A percentile compares a stretch with the other conserved stretches of the same genome.
Conservation (phyloP, 2,797 vertebrate genomes). For the Pantherophis alleghaniensis region DNA sequence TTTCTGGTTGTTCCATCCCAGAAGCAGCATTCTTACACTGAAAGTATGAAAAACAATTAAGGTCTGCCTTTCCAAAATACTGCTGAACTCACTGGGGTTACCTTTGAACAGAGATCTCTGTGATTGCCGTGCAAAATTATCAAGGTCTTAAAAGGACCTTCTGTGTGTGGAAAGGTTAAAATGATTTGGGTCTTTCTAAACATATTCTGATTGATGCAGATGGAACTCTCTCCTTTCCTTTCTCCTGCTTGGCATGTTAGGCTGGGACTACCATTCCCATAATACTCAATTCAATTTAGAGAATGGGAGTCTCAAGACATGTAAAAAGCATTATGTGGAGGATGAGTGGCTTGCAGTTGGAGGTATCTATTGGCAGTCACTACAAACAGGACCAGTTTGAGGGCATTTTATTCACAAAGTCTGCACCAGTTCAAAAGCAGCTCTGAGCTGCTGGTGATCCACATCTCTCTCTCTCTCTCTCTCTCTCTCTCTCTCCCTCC, state of each 20-base stretch:
- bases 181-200: too few relatives aligned
- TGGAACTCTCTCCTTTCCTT: not conserved
- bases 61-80: not conserved
- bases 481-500: not conserved
- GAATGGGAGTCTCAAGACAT: not conserved
- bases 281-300: not conserved
- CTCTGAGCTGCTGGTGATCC: not conserved
- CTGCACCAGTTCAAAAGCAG: not conserved
- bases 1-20: not conserved
- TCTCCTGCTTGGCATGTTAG: not conserved
- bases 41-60: not conserved
- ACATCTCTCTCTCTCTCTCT: not conserved
- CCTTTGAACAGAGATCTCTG: not conserved
- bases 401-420: too few relatives aligned
- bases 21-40: too few relatives aligned
- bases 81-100: not conserved
- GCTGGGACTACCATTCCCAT: not conserved
- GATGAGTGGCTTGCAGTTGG: not conserved
- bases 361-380: not conserved
- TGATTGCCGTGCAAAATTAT: not conserved
- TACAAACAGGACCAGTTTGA: not conserved
- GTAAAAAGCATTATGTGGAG: not conserved
- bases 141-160: not conserved
- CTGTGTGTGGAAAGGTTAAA: not conserved
- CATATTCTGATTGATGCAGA: not conserved